phyloP scores from a whole-genome alignment of 2,888 invertebrate genomes.

The Beris chalybata region DNA sequence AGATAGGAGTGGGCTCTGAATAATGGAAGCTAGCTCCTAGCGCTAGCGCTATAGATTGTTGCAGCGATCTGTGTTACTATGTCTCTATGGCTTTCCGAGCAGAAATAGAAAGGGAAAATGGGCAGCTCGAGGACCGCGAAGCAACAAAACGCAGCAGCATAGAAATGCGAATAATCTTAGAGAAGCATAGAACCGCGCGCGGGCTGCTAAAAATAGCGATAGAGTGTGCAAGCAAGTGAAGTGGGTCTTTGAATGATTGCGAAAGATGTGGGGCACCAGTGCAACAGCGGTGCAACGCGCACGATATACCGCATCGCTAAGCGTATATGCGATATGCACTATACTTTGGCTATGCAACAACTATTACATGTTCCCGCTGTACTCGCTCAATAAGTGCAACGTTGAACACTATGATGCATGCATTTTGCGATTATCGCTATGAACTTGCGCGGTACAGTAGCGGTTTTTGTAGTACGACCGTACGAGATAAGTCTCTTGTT shows the following conservation, averaged over 20 bases:
- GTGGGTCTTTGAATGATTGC: conserved; percentile 27
- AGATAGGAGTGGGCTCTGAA: conserved; percentile 7
- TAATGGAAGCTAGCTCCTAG: not conserved
- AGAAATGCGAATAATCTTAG: conserved; percentile 26
- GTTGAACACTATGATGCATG: conserved; percentile 4
- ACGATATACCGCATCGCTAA: not conserved
- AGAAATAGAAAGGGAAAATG: conserved; percentile 33
- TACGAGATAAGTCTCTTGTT: not conserved
- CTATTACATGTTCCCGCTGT: not conserved
- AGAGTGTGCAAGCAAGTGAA: conserved; percentile 16
- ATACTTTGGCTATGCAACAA: conserved; percentile 5
- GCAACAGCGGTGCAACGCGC: conserved; percentile 17
- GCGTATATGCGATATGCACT: not conserved
- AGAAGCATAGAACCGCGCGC: conserved; percentile 21
- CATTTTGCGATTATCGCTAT: not conserved
- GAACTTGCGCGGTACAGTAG: conserved; percentile 11
- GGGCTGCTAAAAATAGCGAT: conserved; percentile 22
- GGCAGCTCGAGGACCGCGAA: not conserved
- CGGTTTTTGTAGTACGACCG: not conserved
- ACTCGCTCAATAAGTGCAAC: not conserved
- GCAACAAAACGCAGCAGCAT: not conserved
- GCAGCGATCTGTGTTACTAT: conserved; percentile 22
- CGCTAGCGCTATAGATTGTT: not conserved
- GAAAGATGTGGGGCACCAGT: conserved; percentile 36
- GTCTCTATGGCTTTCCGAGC: conserved; percentile 17